Base-by-base conservation (phyloP, 2,113 vertebrate genomes). In the Ancistrus triradiatus region DNA sequence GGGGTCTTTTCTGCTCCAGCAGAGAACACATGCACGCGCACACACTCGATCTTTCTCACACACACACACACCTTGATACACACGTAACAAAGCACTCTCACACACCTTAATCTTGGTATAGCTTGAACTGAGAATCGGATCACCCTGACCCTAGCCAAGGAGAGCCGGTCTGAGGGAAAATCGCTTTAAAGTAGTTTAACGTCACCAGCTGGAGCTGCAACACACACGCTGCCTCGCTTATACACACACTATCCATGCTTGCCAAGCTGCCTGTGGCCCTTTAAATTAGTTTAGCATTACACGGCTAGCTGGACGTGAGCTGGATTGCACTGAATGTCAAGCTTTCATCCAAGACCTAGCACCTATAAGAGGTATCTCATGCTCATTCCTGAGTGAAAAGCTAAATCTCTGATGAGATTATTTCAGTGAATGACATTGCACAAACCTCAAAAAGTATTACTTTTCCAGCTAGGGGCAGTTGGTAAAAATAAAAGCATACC, bases 1-100 rank as follows among this genome's bases (percentile, higher is more conserved):
- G 80, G 79, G 73, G 65, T 70, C 69, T 63, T 75, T 83, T 79
- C 77, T 68, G 70, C 65, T 77, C 76, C 78, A 69, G 72, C 80
- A 77, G 77, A 48, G 37, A 44, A 46, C n/a, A 25, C 52, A 15
- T 69, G 73, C 61, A 77, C 69, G 69, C 73, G 65, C 71, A 73
- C 67, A 2, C 69, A 63, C 66, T 59, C 61, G 63, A 76, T 68
- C 67, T 27, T 21, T 57, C 66, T 49, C 80, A 40, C 68, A 14
- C 40, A 55, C 19, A 48, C 64, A 42, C 44, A 66, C 64, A 9
- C 33, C 5, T 17, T 15, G 35, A 28, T 38, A 21, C 22, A 24
- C 55, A 48, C 49, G 6, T 42, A 55, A 33, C 51, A 64, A 44
- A 64, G 21, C n/a, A 13, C 24, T 10, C 9, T 40, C 31, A 6